Base-by-base conservation (phyloP, 2,888 invertebrate species). In the Taenaris catops region DNA sequence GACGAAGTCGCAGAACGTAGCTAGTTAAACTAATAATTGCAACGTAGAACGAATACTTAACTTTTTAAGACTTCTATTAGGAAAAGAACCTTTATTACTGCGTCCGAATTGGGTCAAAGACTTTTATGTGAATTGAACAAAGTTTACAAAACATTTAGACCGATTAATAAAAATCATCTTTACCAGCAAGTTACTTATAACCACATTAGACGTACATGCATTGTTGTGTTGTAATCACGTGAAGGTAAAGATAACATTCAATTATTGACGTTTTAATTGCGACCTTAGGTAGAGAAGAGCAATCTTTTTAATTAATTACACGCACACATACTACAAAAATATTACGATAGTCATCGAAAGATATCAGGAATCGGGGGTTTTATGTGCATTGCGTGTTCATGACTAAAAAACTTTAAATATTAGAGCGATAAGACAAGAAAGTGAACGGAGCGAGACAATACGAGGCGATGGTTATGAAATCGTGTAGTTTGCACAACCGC, bases 381-480 rank as follows among this genome's bases (percentile, higher is more conserved):
- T 1, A 8, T 8, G 4, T 8, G 4, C 20, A 9, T 8, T 23
- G 10, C 10, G 6, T 11, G 24, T n/a, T 24, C 23, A n/a, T 9
- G 16, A 16, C 4, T 16, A 16, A 4, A 16, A 16, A 16, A 16
- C 20, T 29, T 28, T 20, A 8, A 28, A 11, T 19, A 12, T 28
- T 37, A 25, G 32, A 34, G 21, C 21, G 33, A 38, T 31, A 34
- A 18, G 18, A 34, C 18, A 28, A 24, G 37, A 41, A 41, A 31
- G 34, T 81, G 84, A 84, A 74, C 75, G 83, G 84, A 78, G 70
- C 72, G 73, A 83, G 80, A 86, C 83, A 84, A 84, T 83, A 68
- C 79, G 75, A 78, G 79, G 72, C 71, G 72, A 66, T 62, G 60
- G 73, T 84, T 84, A 78, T 72, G 84, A 75, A 83, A 81, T 62